Percentiles rank a stretch among this genome's conserved stretches.
These are phyloP conservation scores for Sminthurides bifidus DNA, from an alignment of 1,140 invertebrate genomes.

Conservation along the genomic window DNA sequence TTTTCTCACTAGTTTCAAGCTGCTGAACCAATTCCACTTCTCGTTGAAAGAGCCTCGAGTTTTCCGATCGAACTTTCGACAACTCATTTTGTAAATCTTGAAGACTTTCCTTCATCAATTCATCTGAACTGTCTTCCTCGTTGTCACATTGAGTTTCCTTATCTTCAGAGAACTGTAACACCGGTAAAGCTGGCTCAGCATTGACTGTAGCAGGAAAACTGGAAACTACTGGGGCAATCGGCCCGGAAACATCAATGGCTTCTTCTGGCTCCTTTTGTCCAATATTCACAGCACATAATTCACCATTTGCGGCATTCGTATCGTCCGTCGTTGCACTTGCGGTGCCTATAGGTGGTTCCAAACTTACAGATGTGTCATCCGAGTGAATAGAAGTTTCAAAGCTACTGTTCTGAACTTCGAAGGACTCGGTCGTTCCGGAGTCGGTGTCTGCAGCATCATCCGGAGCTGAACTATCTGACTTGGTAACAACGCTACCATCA, in stretches of 20 bases:
- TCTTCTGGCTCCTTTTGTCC: not conserved
- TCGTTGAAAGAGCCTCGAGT: constrained; percentile 6
- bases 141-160: not conserved
- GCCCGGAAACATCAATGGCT: not conserved
- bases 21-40: constrained; percentile 13
- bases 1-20: constrained; percentile 21
- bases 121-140: not conserved
- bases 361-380: not conserved
- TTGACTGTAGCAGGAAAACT: not conserved
- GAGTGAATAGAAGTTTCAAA: too few species aligned
- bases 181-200: not conserved
- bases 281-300: not conserved
- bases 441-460: too few species aligned
- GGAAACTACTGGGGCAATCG: not conserved
- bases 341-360: not conserved
- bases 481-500: too few species aligned
- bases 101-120: constrained; percentile 9
- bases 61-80: constrained; percentile 11
- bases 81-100: constrained; percentile 18
- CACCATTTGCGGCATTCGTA: not conserved
- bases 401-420: too few species aligned
- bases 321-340: not conserved
- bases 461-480: too few species aligned
- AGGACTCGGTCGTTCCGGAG: too few species aligned
- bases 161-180: not conserved